These are phyloP conservation scores for Eretmochelys imbricata DNA, from an alignment of 2,113 vertebrate species.

Conservation along the genomic window DNA sequence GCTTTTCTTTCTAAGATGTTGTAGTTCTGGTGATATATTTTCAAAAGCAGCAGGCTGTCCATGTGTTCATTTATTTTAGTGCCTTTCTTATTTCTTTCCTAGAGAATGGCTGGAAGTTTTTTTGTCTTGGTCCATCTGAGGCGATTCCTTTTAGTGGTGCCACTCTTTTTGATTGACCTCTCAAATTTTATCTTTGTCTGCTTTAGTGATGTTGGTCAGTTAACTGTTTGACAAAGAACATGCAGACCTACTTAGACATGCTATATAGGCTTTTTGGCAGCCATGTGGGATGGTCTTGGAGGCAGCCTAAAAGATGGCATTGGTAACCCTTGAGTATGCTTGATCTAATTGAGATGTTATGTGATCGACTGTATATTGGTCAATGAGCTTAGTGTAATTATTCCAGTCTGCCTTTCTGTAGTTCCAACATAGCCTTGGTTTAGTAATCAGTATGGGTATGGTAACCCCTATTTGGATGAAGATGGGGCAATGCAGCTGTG, in stretches of 20 bases:
- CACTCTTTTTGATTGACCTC: too few relatives aligned
- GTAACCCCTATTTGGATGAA: background rate
- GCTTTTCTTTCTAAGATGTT: background rate
- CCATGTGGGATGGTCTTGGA: too few relatives aligned
- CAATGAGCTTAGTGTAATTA: background rate
- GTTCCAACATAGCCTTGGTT: background rate
- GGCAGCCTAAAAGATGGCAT: background rate
- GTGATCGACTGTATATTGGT: background rate
- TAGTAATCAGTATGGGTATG: background rate
- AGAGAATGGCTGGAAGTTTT: background rate
- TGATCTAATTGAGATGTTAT: background rate
- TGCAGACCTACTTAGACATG: background rate
- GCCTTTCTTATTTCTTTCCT: background rate
- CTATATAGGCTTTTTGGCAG: background rate
- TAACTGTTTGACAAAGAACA: background rate
- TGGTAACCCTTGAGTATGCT: background rate
- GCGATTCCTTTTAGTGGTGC: background rate
- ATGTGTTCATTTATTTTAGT: background rate
- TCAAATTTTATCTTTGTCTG: background rate
- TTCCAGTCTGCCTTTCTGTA: background rate
- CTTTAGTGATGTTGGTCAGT: background rate
- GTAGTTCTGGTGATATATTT: background rate
- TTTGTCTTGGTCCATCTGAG: background rate
- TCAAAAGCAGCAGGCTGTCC: background rate
- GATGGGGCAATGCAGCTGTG: background rate